These are phyloP conservation scores for Petaurus breviceps DNA, from an alignment of 2,113 vertebrate species.

Conservation along the genomic window DNA sequence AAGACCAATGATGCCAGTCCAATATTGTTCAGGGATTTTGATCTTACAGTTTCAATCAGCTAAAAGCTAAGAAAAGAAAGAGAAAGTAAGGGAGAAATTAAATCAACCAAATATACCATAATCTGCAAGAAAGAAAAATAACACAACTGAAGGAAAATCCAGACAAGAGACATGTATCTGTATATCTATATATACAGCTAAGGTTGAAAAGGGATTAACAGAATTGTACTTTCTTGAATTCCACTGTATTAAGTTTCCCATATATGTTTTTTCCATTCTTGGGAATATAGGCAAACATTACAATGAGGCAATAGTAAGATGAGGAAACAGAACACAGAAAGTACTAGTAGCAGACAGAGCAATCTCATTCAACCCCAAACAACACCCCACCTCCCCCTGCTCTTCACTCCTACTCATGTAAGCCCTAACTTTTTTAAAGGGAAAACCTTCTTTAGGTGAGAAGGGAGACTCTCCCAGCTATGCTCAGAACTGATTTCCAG, in stretches of 20 bases:
- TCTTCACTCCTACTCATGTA: not conserved
- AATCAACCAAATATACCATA: conserved; percentile 50
- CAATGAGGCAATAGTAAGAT: not conserved
- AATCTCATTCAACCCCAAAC: not conserved
- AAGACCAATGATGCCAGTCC: conserved; percentile 13
- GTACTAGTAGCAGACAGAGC: not conserved
- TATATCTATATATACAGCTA: conserved; percentile 45
- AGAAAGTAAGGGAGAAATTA: conserved; percentile 50
- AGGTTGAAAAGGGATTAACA: conserved; percentile 54
- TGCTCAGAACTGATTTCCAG: conserved; percentile 57
- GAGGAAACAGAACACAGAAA: not conserved
- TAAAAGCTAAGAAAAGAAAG: conserved; percentile 33
- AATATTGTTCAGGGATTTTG: not conserved
- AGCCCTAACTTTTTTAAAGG: conserved; percentile 15
- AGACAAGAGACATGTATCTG: conserved; percentile 23
- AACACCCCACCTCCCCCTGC: not conserved
- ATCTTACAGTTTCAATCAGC: conserved; percentile 33
- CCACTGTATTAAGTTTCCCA: conserved; percentile 46
- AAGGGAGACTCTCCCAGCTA: conserved; percentile 49
- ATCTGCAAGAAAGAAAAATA: conserved; percentile 56
- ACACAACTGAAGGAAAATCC: conserved; percentile 56
- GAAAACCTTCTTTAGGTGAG: conserved; percentile 20
- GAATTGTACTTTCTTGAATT: conserved; percentile 40
- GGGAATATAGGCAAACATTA: conserved; percentile 30
- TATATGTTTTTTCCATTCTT: conserved; percentile 38